Base-by-base conservation (phyloP, 1,140 invertebrate genomes). In the Euwallacea similis region DNA sequence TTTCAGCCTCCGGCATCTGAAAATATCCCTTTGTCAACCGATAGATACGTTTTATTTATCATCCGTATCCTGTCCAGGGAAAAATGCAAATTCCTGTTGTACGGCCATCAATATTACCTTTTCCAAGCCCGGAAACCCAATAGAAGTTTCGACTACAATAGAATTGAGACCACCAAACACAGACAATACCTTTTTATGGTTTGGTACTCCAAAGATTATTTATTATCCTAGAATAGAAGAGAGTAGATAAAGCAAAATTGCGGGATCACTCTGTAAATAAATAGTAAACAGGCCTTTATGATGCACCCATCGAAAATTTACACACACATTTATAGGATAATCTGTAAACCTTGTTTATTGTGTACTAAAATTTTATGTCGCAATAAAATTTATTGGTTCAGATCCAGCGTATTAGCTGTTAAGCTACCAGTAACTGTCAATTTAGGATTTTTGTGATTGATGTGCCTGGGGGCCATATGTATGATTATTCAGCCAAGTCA, bases 271-370 rank as follows among this genome's bases (percentile, higher is more conserved):
- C 44, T 56, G 21, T 66, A 33, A 55, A 53, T 56, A 66, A 54
- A 66, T 47, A 55, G 47, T 56, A n/a, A 56, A 50, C 11, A 53
- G 16, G 53, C 43, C 64, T 66, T 53, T 66, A 56, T 66, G 47
- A 53, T 42, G 50, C 47, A 7, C n/a, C 46, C 46, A 53, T 65
- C 16, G 41, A 66, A 41, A 66, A 66, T 55, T 66, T 66, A 66
- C 64, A 53, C 46, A 47, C 64, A 10, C 47, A 53, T 66, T 66
- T 66, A 66, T 53, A 56, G 64, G 47, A 11, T 62, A 66, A 66
- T 65, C 64, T 66, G 64, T 53, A 53, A 66, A 11, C 33, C 64
- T 66, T 66, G 64, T 66, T 66, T 66, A 66, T 33, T 53, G 64
- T 42, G 50, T 16, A 66, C 50, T 66, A 66, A 66, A 66, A 66